Evolutionary conservation across 2,113 vertebrate genomes (phyloP), one percentile per base, ranked within the genome.

Genomic region (Engraulis encrasicolus): DNA sequence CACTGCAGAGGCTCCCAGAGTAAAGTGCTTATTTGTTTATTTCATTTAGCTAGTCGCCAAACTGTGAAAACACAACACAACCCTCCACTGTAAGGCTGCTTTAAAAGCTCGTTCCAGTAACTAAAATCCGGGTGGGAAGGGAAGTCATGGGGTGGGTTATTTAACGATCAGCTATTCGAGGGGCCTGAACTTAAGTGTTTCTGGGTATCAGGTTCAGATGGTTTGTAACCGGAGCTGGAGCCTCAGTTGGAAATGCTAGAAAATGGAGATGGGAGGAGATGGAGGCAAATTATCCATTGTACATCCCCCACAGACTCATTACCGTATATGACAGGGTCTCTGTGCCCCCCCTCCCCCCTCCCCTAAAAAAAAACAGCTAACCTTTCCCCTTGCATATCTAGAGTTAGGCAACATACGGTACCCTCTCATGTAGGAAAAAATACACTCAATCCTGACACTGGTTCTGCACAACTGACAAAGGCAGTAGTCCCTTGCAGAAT

Each of bases 21-120:
- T 27, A 74, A n/a, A 45, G 66, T 89, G 84, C 91, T n/a, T 91
- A 92, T 91, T 85, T 90, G 88, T 89, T 38, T 87, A 83, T 85
- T 84, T 87, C 61, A 52, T 83, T 80, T 80, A 85, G 85, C 88
- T 90, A 89, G 87, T 82, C 3, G 79, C 80, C 80, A 38, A 85
- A 14, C 85, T 87, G 61, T 31, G 54, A 87, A 78, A 81, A 36
- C 66, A 81, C n/a, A n/a, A n/a, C n/a, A n/a, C n/a, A n/a, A n/a
- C 49, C 84, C 79, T 71, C 83, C 85, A 11, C 20, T 6, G 58
- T 61, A n/a, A 61, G 27, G 20, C 34, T 74, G 5, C 15, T 71
- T 36, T 74, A 17, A 15, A 17, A 15, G 17, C 34, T 74, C 15
- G 1, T 15, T 34, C 66, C 66, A 34, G 66, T 31, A 74, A 74